A percentile compares a stretch with the other conserved stretches of the same genome.
These are phyloP conservation scores for Odontamblyopus lacepedii DNA, from an alignment of 2,797 vertebrate species.

Conservation along the genomic window DNA sequence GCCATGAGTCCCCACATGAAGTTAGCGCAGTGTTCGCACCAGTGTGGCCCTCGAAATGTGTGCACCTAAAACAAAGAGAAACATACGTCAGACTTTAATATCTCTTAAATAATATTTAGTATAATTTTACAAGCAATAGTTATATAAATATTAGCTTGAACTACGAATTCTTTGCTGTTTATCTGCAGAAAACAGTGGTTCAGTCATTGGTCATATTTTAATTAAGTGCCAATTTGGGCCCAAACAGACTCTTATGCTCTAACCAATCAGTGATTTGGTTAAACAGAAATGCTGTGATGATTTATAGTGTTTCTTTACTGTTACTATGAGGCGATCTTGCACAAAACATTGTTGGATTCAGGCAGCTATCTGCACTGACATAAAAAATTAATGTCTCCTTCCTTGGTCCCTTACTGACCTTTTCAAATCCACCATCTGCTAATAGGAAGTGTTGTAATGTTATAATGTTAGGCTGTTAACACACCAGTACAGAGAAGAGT, in stretches of 20 bases:
- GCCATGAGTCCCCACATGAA: conserved; percentile 99
- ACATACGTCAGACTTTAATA: conserved; percentile 12
- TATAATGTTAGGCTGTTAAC: neutral
- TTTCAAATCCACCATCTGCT: neutral
- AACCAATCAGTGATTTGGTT: too few relatives aligned
- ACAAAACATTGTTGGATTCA: neutral
- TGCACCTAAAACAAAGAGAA: conserved; percentile 86
- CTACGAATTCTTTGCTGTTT: neutral
- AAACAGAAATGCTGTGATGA: neutral
- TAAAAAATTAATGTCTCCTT: neutral
- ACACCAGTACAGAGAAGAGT: neutral
- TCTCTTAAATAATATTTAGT: too few relatives aligned
- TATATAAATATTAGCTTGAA: neutral
- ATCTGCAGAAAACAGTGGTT: neutral
- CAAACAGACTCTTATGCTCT: too few relatives aligned
- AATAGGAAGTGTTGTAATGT: neutral
- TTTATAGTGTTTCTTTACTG: neutral
- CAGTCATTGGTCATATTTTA: neutral
- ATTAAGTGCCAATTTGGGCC: neutral
- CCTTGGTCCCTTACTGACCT: conserved; percentile 1
- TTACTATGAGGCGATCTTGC: neutral
- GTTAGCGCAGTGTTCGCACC: conserved; percentile 99
- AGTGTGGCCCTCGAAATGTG: conserved; percentile 96
- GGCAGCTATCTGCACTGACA: neutral
- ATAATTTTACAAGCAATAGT: neutral